Percentiles rank a stretch among this genome's conserved stretches.
Conservation (phyloP, 2,888 invertebrate genomes). For the Leptinotarsa peninsularis region DNA sequence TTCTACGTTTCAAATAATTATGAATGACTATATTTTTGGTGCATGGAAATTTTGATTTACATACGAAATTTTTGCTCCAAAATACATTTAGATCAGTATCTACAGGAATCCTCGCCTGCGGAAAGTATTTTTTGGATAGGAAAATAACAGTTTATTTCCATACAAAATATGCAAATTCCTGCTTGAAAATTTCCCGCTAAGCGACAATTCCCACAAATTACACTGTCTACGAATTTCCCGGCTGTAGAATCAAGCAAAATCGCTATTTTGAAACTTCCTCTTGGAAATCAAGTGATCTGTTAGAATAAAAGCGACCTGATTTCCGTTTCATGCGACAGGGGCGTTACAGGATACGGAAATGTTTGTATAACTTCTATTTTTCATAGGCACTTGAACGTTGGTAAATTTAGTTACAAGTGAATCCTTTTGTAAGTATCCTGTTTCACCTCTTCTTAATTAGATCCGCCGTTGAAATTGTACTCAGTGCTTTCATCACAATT, state of each 20-base stretch:
- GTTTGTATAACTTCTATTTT: background rate
- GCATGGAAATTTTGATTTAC: background rate
- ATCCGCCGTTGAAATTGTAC: background rate
- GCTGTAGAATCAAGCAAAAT: slow-evolving; percentile 7
- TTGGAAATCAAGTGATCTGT: slow-evolving; percentile 14
- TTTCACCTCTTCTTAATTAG: background rate
- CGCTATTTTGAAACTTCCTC: slow-evolving; percentile 23
- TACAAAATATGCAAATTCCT: slow-evolving; percentile 17
- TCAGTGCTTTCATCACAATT: too few relatives aligned
- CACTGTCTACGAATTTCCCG: slow-evolving; percentile 22
- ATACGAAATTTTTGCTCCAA: too few relatives aligned
- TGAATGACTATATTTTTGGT: too few relatives aligned
- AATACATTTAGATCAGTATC: slow-evolving; percentile 4
- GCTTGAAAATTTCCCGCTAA: background rate
- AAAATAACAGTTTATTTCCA: slow-evolving; percentile 17
- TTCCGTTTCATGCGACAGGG: background rate
- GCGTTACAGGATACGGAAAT: slow-evolving; percentile 12
- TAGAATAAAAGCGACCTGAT: slow-evolving; percentile 3
- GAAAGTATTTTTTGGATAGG: slow-evolving; percentile 11
- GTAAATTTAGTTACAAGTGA: background rate
- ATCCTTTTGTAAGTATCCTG: background rate
- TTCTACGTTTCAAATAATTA: too few relatives aligned
- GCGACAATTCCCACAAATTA: slow-evolving; percentile 20
- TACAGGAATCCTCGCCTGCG: background rate
- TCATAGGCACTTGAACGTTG: background rate